Percentiles rank a stretch among this genome's conserved stretches.
These are phyloP conservation scores for Leuciscus idus DNA, from an alignment of 2,113 vertebrate genomes.

Conservation along the genomic window DNA sequence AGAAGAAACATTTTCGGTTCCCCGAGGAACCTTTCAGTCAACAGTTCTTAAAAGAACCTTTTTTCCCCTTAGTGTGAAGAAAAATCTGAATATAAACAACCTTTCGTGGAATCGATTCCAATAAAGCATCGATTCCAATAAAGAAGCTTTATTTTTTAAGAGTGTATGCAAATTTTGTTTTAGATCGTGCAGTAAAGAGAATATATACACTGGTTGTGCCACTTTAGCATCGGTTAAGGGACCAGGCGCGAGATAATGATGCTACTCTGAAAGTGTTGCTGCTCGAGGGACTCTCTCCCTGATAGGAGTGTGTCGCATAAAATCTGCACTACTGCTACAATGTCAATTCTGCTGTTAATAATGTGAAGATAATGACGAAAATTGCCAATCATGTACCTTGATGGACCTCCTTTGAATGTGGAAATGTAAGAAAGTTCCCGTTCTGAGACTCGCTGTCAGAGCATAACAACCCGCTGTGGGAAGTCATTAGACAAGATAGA, in stretches of 20 bases:
- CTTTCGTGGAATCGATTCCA: too few species aligned
- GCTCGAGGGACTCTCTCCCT: constrained; percentile 85
- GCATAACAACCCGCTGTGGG: constrained; percentile 99
- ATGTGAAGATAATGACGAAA: constrained; percentile 99
- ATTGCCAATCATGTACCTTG: constrained; percentile 99
- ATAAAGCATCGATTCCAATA: too few species aligned
- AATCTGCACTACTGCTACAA: constrained; percentile 87
- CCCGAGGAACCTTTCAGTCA: too few species aligned
- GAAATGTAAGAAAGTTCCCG: constrained; percentile 95
- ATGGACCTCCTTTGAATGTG: constrained; percentile 98
- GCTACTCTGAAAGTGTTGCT: constrained; percentile 74
- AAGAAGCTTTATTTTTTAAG: neutral
- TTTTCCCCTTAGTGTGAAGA: too few species aligned
- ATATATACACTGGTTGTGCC: constrained; percentile 53
- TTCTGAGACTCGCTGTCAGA: constrained; percentile 98
- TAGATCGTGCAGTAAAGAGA: constrained; percentile 28
- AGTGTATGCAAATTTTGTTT: constrained; percentile 19
- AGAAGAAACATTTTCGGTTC: too few species aligned
- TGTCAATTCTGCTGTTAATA: constrained; percentile 99
- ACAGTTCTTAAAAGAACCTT: too few species aligned
- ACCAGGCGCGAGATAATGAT: constrained; percentile 75
- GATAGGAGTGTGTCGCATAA: constrained; percentile 90
- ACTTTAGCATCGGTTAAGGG: constrained; percentile 73
- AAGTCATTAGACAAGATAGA: constrained; percentile 99
- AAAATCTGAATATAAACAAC: too few species aligned